These are phyloP conservation scores for Drosophila formosana DNA, from an alignment of 2,888 invertebrate genomes.

Conservation along the genomic window DNA sequence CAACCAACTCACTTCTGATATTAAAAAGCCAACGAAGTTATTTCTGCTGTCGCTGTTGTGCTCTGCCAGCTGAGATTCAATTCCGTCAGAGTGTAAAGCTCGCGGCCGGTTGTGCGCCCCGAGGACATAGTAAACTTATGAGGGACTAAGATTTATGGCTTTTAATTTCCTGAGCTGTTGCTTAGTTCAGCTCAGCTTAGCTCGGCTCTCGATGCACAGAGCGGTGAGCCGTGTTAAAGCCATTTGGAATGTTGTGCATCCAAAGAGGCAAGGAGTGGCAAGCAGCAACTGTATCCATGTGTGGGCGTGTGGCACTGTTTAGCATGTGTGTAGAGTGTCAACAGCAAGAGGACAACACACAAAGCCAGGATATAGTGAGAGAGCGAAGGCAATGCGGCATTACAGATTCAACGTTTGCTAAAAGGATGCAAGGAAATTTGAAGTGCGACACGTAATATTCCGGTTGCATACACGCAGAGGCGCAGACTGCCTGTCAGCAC, in stretches of 20 bases:
- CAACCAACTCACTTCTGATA: slow-evolving; percentile 61
- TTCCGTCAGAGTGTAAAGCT: slow-evolving; percentile 45
- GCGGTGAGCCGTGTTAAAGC: slow-evolving; percentile 42
- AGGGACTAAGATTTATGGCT: slow-evolving; percentile 82
- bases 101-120: slow-evolving; percentile 28
- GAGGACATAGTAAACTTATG: slow-evolving; percentile 55
- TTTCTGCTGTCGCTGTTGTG: slow-evolving; percentile 7
- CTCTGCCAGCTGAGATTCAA: slow-evolving; percentile 43
- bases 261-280: slow-evolving; percentile 9
- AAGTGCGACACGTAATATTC: slow-evolving; percentile 79
- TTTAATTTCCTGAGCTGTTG: slow-evolving; percentile 84
- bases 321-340: slow-evolving; percentile 53
- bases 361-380: slow-evolving; percentile 1
- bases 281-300: slow-evolving; percentile 19
- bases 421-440: slow-evolving; percentile 79
- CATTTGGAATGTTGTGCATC: slow-evolving; percentile 47
- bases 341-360: slow-evolving; percentile 33
- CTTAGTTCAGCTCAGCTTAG: slow-evolving; percentile 32
- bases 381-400: slow-evolving; percentile 5
- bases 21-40: slow-evolving; percentile 53
- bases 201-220: slow-evolving; percentile 20
- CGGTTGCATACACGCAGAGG: slow-evolving; percentile 51
- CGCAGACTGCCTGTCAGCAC: slow-evolving; percentile 66
- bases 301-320: slow-evolving; percentile 36
- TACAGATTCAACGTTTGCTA: slow-evolving; percentile 37